These are phyloP conservation scores for Phaenicophaeus curvirostris DNA, from an alignment of 2,797 vertebrate genomes.

Conservation along the genomic window DNA sequence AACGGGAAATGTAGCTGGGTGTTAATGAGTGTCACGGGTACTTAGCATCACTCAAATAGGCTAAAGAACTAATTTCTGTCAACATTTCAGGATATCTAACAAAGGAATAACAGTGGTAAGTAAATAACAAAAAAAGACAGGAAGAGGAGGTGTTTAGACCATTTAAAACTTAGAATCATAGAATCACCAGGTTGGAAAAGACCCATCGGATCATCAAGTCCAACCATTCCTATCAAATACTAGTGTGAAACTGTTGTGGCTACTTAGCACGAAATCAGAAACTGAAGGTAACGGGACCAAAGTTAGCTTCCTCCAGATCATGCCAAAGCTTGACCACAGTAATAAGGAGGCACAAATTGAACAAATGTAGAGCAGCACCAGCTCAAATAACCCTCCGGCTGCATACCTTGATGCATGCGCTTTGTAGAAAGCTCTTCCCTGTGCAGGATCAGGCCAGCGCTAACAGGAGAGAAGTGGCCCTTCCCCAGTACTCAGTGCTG, in stretches of 20 bases:
- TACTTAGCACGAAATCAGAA: not conserved
- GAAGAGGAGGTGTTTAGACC: not conserved
- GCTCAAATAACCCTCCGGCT: not conserved
- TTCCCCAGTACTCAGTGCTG: not conserved
- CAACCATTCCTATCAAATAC: no score
- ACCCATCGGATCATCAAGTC: no score
- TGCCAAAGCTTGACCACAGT: not conserved
- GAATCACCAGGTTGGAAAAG: no score
- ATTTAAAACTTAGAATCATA: not conserved
- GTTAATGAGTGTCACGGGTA: not conserved
- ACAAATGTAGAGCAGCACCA: not conserved
- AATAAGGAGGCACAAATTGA: not conserved
- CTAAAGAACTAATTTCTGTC: not conserved
- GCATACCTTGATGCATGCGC: fast-evolving
- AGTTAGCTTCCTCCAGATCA: not conserved
- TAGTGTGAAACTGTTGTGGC: not conserved
- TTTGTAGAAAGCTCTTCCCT: not conserved
- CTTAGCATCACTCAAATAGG: not conserved
- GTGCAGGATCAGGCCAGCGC: not conserved
- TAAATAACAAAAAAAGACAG: not conserved
- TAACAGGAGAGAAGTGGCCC: not conserved
- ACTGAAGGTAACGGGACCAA: not conserved
- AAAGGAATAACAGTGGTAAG: not conserved
- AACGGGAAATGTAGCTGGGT: not conserved
- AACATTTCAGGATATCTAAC: not conserved